A percentile compares a stretch with the other conserved stretches of the same genome.
These are phyloP conservation scores for Phengaris alcon DNA, from an alignment of 2,888 invertebrate genomes.

Conservation along the genomic window DNA sequence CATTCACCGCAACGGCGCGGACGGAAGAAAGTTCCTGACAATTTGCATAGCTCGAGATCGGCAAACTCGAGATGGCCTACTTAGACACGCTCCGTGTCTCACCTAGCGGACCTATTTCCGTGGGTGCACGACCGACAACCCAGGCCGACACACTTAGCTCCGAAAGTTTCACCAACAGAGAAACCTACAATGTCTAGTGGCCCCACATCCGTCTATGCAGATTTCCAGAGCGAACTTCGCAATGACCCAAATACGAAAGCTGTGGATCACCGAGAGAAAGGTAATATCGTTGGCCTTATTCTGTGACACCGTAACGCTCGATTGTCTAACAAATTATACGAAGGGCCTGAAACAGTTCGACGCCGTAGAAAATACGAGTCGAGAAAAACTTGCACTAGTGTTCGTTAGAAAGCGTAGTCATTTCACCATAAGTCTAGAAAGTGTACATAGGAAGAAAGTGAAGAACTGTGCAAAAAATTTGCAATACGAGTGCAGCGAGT, in stretches of 20 bases:
- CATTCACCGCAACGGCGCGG: slow-evolving; percentile 56
- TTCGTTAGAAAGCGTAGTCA: slow-evolving; percentile 75
- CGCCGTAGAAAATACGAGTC: slow-evolving; percentile 66
- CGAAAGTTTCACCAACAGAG: slow-evolving; percentile 76
- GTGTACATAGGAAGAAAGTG: slow-evolving; percentile 77
- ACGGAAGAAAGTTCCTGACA: slow-evolving; percentile 75
- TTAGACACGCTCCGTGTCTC: slow-evolving; percentile 71
- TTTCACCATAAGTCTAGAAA: slow-evolving; percentile 78
- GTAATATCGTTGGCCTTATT: slow-evolving; percentile 37
- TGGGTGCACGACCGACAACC: slow-evolving; percentile 63
- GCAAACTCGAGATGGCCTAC: slow-evolving; percentile 64
- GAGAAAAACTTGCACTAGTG: slow-evolving; percentile 76
- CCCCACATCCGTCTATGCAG: slow-evolving; percentile 77
- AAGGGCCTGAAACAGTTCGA: slow-evolving; percentile 53
- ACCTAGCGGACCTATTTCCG: slow-evolving; percentile 73
- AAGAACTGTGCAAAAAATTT: slow-evolving; percentile 71
- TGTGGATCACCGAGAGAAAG: slow-evolving; percentile 59
- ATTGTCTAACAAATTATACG: neutral
- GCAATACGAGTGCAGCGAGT: slow-evolving; percentile 59
- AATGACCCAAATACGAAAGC: slow-evolving; percentile 66
- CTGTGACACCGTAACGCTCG: slow-evolving; percentile 42
- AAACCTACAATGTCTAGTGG: slow-evolving; percentile 72
- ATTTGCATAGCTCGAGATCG: slow-evolving; percentile 64
- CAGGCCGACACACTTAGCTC: slow-evolving; percentile 68
- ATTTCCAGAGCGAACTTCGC: slow-evolving; percentile 74